These are phyloP conservation scores for Machimus rusticus DNA, from an alignment of 2,888 invertebrate genomes.

Conservation along the genomic window DNA sequence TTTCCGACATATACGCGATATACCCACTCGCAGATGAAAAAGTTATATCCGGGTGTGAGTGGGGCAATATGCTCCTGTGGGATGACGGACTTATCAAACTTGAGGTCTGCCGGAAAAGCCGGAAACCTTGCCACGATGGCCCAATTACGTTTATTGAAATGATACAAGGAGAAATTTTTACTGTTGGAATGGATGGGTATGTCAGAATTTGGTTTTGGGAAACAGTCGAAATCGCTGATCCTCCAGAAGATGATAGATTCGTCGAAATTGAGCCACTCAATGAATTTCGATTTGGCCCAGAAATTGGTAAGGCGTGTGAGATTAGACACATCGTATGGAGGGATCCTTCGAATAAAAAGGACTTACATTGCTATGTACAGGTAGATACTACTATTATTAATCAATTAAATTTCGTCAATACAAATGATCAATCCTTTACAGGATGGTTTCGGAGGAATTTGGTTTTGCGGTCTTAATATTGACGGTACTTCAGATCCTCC, in stretches of 20 bases:
- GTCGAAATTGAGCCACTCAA: constrained; percentile 88
- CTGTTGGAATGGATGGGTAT: constrained; percentile 75
- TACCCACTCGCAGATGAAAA: constrained; percentile 90
- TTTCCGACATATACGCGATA: constrained; percentile 85
- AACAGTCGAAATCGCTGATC: constrained; percentile 86
- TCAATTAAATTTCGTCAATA: constrained; percentile 47
- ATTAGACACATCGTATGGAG: constrained; percentile 57
- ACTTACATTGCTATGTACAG: constrained; percentile 76
- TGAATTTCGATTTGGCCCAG: constrained; percentile 72
- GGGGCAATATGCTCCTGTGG: constrained; percentile 94
- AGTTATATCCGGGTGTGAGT: constrained; percentile 84
- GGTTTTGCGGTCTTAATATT: constrained; percentile 73
- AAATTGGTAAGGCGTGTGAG: constrained; percentile 53
- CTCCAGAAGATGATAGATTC: constrained; percentile 78
- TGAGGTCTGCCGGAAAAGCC: constrained; percentile 76
- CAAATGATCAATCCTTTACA: constrained; percentile 55
- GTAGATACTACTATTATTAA: constrained; percentile 66
- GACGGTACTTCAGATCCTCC: constrained; percentile 63
- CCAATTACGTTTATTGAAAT: constrained; percentile 67
- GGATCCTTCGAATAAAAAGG: constrained; percentile 61
- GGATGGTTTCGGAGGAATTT: constrained; percentile 71
- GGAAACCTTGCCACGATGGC: constrained; percentile 77
- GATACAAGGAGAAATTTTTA: constrained; percentile 58
- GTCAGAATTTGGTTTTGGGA: constrained; percentile 90
- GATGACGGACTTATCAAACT: constrained; percentile 87